Evolutionary conservation across 2,888 invertebrate genomes (phyloP), one percentile per base, ranked within the genome.

Genomic region (Lypha dubia): DNA sequence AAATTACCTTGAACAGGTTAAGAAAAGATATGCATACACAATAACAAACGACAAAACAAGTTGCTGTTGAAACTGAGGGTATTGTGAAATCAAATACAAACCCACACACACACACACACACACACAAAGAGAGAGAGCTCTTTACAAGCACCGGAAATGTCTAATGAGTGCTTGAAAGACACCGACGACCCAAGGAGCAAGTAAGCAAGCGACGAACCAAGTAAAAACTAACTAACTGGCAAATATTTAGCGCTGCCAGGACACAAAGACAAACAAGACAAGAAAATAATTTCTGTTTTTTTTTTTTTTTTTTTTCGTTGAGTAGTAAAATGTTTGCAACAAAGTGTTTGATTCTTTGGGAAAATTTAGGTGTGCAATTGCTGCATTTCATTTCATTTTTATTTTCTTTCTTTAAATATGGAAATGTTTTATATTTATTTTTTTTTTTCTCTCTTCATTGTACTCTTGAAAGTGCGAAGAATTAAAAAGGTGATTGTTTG

Each of bases 131-230:
- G n/a, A n/a, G n/a, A n/a, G n/a, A n/a, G 28, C 5, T 51, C 17
- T 62, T 60, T 65, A 53, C 79, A 65, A 74, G 70, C 70, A 75
- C 75, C 83, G 83, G 83, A 83, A 83, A 83, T 75, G 75, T 79
- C 73, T 83, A 75, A 83, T 71, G 83, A 75, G 60, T 70, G 60
- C 58, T 70, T 70, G 28, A 28, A 56, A 51, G 60, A 62, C 68
- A 53, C 60, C 68, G 81, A 63, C 67, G 24, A 58, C 15, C 56
- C 13, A 60, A 51, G 67, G 20, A 49, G 6, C 28, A 32, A 49
- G 13, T 1, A 8, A 35, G 58, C 56, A 22, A 68, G 67, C 41
- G 32, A 35, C 38, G n/a, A n/a, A n/a, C n/a, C n/a, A n/a, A n/a
- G n/a, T n/a, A n/a, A 15, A 53, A 20, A 51, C 62, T 56, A 62